phyloP scores from a whole-genome alignment of 2,797 vertebrate genomes.

The Leptatherina wallacei region DNA sequence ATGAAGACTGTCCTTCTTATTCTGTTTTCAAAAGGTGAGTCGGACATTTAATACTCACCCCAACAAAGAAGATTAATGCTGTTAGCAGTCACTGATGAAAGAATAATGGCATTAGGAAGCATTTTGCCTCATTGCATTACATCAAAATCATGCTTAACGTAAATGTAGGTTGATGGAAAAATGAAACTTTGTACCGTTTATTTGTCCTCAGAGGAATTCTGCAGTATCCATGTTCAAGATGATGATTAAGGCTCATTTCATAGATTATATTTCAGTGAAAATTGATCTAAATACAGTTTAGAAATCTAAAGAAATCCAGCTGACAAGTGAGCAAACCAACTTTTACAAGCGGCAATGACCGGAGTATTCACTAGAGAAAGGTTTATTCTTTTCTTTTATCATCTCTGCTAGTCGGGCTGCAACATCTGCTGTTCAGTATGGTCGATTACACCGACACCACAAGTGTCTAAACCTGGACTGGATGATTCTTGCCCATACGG shows the following conservation, averaged over 20 bases:
- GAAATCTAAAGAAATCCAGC: neutral
- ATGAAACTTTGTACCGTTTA: slow-evolving; percentile 2
- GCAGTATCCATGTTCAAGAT: neutral
- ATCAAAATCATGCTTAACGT: slow-evolving; percentile 27
- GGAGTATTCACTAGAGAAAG: slow-evolving; percentile 14
- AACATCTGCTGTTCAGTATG: slow-evolving; percentile 48
- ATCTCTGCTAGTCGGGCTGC: slow-evolving; percentile 15
- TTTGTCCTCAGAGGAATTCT: slow-evolving; percentile 17
- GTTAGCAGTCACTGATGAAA: slow-evolving; percentile 37
- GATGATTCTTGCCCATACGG: slow-evolving; percentile 8
- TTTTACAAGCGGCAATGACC: neutral
- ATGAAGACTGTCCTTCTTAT: slow-evolving; percentile 20
- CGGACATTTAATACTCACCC: slow-evolving; percentile 47
- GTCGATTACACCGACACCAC: slow-evolving; percentile 13
- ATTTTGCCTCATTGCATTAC: slow-evolving; percentile 25
- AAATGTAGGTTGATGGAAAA: slow-evolving; percentile 5
- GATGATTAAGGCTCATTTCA: neutral
- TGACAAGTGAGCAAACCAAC: neutral
- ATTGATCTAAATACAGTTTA: neutral
- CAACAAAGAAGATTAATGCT: slow-evolving; percentile 28
- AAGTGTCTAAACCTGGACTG: slow-evolving; percentile 6
- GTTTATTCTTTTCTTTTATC: slow-evolving; percentile 20
- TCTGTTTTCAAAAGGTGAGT: slow-evolving; percentile 47
- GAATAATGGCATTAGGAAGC: slow-evolving; percentile 19
- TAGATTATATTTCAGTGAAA: neutral